Evolutionary conservation across 1,140 invertebrate species (phyloP), one percentile per base, ranked within the genome.

Genomic region (Drosophila arawakana): DNA sequence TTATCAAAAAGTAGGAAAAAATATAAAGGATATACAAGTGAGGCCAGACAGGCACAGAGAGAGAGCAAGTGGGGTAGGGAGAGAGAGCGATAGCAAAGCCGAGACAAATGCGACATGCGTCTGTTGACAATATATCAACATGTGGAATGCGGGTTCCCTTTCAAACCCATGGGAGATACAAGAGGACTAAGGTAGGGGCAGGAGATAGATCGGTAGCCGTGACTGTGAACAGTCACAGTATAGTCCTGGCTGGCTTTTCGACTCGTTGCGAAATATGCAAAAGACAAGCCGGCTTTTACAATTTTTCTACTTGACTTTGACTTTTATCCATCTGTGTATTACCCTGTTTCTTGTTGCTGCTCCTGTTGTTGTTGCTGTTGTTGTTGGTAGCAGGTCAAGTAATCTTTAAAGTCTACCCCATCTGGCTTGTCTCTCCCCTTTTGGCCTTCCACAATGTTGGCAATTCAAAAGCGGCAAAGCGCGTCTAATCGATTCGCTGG

Each of bases 41-140:
- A 43, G 55, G 35, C 63, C 69, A 66, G 62, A 62, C 50, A 44
- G 66, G 86, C 80, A 83, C 78, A 90, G 50, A 35, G 25, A 90
- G 50, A 35, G 25, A 30, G 6, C 25, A 6, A 30, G 25, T 5
- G 25, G 6, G 46, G 10, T 0, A 52, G n/a, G 13, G n/a, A n/a
- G 7, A n/a, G 7, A 7, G 21, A 25, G 25, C 50, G 21, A 71
- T 35, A 73, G 66, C 47, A 72, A 88, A 68, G 80, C 77, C 73
- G 66, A 90, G 82, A 90, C 86, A 90, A 90, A 88, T 88, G 84
- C 83, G 76, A 83, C 82, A 79, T 88, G 83, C 80, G 82, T 90
- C 83, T 90, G 86, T 83, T 90, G 88, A 90, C 88, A 90, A 90
- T 82, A 91, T 90, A 90, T 90, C 88, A 90, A 81, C 80, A 80